phyloP scores from a whole-genome alignment of 2,888 invertebrate species.

The Nemoura dubitans region DNA sequence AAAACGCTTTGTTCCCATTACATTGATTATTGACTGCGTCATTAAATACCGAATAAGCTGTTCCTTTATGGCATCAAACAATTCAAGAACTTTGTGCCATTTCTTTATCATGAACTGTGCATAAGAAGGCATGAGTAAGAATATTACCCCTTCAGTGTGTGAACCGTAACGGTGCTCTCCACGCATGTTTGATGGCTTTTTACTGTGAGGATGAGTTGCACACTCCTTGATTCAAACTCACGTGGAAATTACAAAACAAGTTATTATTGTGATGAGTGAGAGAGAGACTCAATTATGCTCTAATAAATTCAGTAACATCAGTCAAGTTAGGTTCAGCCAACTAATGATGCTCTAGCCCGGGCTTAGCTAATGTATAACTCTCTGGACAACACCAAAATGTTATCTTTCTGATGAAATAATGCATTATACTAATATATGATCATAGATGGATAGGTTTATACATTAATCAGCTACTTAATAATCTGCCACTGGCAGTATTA shows the following conservation, averaged over 20 bases:
- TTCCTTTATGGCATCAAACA: background rate
- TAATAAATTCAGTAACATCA: background rate
- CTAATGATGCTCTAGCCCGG: background rate
- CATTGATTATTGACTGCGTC: background rate
- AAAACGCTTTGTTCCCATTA: background rate
- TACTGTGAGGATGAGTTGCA: background rate
- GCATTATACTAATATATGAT: background rate
- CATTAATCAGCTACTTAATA: background rate
- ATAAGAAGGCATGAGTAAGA: background rate
- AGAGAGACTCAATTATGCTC: background rate
- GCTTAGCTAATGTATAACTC: background rate
- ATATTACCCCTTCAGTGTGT: conserved; percentile 3
- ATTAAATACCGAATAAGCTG: background rate
- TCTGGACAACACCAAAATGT: background rate
- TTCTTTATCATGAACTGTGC: background rate
- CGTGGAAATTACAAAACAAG: background rate
- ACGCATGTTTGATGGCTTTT: conserved; percentile 12
- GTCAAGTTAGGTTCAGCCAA: background rate
- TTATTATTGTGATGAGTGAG: conserved; percentile 7
- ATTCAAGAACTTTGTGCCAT: conserved; percentile 2
- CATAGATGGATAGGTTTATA: background rate
- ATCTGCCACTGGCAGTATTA: background rate
- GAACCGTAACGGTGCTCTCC: background rate
- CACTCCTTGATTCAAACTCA: background rate
- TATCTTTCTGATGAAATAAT: background rate